Evolutionary conservation across 2,797 vertebrate species (phyloP).

Genomic region (Heterohyrax brucei): DNA sequence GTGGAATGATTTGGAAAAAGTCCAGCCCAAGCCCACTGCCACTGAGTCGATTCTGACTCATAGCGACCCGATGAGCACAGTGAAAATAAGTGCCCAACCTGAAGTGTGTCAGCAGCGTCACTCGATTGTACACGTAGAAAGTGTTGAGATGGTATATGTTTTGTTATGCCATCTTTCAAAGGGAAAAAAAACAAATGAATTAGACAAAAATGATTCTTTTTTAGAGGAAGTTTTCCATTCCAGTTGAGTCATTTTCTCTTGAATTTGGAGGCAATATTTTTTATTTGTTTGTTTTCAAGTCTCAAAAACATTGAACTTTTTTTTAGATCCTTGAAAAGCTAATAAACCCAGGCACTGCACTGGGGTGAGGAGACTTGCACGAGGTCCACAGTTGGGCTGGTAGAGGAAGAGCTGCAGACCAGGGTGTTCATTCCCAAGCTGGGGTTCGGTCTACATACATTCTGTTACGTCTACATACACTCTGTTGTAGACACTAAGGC

Average conservation of each 20-base stretch:
- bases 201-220: background rate
- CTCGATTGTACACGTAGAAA: too few relatives aligned
- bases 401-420: background rate
- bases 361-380: background rate
- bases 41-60: too few relatives aligned
- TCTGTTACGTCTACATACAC: too few relatives aligned
- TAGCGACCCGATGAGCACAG: background rate
- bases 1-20: background rate
- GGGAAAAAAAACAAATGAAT: background rate
- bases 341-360: background rate
- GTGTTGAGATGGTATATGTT: too few relatives aligned
- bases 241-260: background rate
- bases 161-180: too few relatives aligned
- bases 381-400: rapidly evolving
- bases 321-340: constrained; percentile 29
- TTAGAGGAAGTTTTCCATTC: background rate
- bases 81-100: background rate
- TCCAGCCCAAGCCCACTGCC: too few relatives aligned
- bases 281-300: too few relatives aligned
- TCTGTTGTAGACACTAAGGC: background rate
- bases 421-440: background rate
- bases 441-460: background rate
- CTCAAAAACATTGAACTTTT: too few relatives aligned
- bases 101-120: too few relatives aligned
- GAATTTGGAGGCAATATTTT: background rate